Evolutionary conservation across 2,113 vertebrate genomes (phyloP).

Genomic region (Mixornis gularis): DNA sequence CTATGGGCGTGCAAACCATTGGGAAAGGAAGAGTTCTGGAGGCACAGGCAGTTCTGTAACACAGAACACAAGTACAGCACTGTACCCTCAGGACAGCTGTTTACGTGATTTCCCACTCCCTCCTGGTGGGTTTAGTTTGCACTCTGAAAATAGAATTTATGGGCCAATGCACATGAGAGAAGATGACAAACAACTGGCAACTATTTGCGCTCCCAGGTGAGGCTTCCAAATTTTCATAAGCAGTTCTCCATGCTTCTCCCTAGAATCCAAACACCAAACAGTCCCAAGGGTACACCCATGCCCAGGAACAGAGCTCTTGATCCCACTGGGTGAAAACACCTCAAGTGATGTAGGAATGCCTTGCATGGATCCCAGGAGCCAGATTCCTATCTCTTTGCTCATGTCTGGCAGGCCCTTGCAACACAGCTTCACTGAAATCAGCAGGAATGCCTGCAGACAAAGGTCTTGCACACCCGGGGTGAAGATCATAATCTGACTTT

Average conservation of each 20-base stretch:
- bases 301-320: background rate
- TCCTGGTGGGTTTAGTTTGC: background rate
- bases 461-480: background rate
- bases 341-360: background rate
- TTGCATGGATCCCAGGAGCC: background rate
- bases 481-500: conserved; percentile 3
- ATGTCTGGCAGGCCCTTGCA: background rate
- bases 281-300: background rate
- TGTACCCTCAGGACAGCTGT: background rate
- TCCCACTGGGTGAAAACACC: background rate
- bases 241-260: background rate
- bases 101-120: background rate
- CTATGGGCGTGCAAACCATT: rapidly evolving
- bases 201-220: background rate
- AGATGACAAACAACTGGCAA: background rate
- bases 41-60: background rate
- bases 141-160: conserved; percentile 8
- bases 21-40: background rate
- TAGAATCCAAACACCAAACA: background rate
- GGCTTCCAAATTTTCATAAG: background rate
- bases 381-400: background rate
- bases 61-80: background rate
- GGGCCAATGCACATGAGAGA: background rate
- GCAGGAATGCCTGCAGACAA: background rate
- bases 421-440: background rate